These are phyloP conservation scores for Ceyx cyanopectus DNA, from an alignment of 2,113 vertebrate genomes.

Conservation along the genomic window DNA sequence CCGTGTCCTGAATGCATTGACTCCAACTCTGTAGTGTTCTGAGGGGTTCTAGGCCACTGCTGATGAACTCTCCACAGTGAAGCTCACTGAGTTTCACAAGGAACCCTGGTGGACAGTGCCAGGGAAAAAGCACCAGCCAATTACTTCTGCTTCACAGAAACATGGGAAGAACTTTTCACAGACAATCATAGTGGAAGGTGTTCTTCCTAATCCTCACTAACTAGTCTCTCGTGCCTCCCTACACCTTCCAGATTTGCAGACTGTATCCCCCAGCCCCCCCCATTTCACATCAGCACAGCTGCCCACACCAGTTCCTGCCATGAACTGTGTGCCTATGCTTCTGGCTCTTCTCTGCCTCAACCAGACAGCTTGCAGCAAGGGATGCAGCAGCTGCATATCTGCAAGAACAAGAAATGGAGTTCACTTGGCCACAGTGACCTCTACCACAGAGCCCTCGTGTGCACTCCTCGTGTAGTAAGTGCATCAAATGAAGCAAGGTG, in stretches of 20 bases:
- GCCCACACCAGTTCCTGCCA: conserved; percentile 21
- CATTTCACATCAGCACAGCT: not conserved
- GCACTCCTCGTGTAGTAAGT: fast-evolving
- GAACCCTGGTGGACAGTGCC: not conserved
- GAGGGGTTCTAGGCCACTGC: not conserved
- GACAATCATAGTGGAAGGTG: not conserved
- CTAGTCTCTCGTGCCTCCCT: not conserved
- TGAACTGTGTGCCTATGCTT: not conserved
- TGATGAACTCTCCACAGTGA: not conserved
- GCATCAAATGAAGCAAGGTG: not conserved
- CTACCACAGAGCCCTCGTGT: not conserved
- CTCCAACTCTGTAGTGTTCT: not conserved
- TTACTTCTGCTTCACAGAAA: not conserved
- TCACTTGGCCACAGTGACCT: not conserved
- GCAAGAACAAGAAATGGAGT: not conserved
- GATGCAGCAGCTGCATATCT: not conserved
- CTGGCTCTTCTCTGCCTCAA: not conserved
- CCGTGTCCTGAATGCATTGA: not conserved
- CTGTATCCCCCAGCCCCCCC: not conserved
- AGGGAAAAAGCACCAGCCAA: not conserved
- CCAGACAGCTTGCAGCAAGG: not conserved
- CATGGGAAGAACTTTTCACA: not conserved
- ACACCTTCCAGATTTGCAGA: not conserved
- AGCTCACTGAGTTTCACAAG: not conserved
- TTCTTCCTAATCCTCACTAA: not conserved